phyloP scores from a whole-genome alignment of 2,888 invertebrate species.

The Nipponacmea schrenckii region DNA sequence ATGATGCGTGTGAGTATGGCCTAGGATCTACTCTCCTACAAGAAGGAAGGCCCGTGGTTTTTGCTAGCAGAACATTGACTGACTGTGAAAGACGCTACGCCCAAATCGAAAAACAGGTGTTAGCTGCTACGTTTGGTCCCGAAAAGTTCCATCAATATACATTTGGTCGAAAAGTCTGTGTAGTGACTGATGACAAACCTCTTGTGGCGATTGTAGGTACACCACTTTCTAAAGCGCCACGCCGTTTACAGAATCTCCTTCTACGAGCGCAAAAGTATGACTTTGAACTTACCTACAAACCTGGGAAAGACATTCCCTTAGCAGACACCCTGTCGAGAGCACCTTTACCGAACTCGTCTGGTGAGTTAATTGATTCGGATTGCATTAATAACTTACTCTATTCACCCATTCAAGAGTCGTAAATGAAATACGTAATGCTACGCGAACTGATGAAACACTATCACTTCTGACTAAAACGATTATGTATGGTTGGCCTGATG shows the following conservation, averaged over 20 bases:
- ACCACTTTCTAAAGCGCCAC: slow-evolving; percentile 30
- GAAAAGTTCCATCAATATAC: slow-evolving; percentile 34
- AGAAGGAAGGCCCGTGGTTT: slow-evolving; percentile 31
- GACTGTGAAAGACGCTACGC: not conserved
- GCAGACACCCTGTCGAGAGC: slow-evolving; percentile 33
- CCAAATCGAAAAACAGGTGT: not conserved
- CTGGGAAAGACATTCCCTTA: slow-evolving; percentile 29
- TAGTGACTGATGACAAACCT: slow-evolving; percentile 30
- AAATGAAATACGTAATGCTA: slow-evolving; percentile 17
- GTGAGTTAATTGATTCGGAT: not conserved
- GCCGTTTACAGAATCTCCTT: slow-evolving; percentile 29
- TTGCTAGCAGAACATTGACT: slow-evolving; percentile 18
- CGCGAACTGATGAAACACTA: slow-evolving; percentile 10
- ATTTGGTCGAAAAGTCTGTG: slow-evolving; percentile 22
- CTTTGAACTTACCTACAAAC: slow-evolving; percentile 25
- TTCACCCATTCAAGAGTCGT: slow-evolving; percentile 17
- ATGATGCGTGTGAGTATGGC: slow-evolving; percentile 42
- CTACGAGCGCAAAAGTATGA: slow-evolving; percentile 30
- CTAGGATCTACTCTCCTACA: slow-evolving; percentile 35
- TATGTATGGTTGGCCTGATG: slow-evolving; percentile 24
- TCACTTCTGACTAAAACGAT: slow-evolving; percentile 5
- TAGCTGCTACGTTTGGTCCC: slow-evolving; percentile 15
- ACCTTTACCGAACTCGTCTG: slow-evolving; percentile 15
- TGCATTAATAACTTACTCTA: slow-evolving; percentile 12
- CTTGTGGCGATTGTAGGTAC: slow-evolving; percentile 29